Conservation (phyloP, 2,797 vertebrate species). For the Pangasius krempfi region DNA sequence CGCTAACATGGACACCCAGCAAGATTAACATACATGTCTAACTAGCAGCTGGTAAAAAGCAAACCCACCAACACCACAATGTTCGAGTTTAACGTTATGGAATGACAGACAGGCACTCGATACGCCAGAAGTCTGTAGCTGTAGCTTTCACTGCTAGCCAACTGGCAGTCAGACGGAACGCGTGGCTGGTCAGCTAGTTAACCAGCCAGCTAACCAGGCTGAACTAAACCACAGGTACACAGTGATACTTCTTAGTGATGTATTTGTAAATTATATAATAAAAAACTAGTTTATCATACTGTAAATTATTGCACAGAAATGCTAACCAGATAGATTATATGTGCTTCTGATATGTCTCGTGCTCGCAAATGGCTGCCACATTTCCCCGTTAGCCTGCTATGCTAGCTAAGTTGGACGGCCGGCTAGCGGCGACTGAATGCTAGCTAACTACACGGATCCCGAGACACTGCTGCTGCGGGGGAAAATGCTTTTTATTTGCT, state of each 20-base stretch:
- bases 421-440: neutral
- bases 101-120: too few species aligned
- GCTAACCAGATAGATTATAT: neutral
- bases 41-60: neutral
- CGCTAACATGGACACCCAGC: neutral
- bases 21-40: neutral
- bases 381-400: slow-evolving; percentile 19
- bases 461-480: neutral
- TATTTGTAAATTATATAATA: neutral
- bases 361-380: slow-evolving; percentile 50
- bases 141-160: neutral
- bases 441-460: neutral
- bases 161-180: neutral
- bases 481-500: neutral
- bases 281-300: neutral
- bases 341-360: slow-evolving; percentile 26
- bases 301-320: neutral
- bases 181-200: slow-evolving; percentile 20
- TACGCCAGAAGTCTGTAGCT: neutral
- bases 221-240: neutral
- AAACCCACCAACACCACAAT: too few species aligned
- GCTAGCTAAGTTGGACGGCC: slow-evolving; percentile 28
- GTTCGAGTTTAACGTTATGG: neutral
- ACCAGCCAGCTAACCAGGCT: slow-evolving; percentile 6
- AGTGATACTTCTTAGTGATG: too few species aligned